phyloP scores from a whole-genome alignment of 1,140 invertebrate species.

The Drosophila malerkotliana region DNA sequence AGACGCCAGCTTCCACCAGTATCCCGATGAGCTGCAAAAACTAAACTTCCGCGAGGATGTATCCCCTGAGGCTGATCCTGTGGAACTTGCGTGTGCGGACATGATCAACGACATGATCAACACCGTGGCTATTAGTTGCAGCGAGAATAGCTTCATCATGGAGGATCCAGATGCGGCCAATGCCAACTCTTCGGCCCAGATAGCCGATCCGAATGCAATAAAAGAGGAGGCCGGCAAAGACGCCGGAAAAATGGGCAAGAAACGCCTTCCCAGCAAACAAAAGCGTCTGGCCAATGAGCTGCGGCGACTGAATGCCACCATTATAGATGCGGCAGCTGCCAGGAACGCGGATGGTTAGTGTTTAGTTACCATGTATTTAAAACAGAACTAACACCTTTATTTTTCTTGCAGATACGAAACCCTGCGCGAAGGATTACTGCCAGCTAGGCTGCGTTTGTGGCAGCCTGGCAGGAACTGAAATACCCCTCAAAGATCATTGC shows the following conservation, averaged over 20 bases:
- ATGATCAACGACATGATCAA: slow-evolving; percentile 80
- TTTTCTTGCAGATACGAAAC: slow-evolving; percentile 53
- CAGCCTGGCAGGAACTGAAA: slow-evolving; percentile 54
- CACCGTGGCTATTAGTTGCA: slow-evolving; percentile 80
- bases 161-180: slow-evolving; percentile 53
- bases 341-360: slow-evolving; percentile 63
- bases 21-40: slow-evolving; percentile 32
- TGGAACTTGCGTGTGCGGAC: slow-evolving; percentile 59
- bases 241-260: slow-evolving; percentile 28
- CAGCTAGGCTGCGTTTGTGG: slow-evolving; percentile 75
- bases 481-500: slow-evolving; percentile 66
- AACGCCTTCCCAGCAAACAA: slow-evolving; percentile 53
- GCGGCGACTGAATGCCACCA: slow-evolving; percentile 78
- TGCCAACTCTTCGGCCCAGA: neutral
- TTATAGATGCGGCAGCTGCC: slow-evolving; percentile 69
- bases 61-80: slow-evolving; percentile 10
- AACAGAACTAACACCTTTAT: neutral
- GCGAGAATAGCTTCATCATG: slow-evolving; percentile 75
- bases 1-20: slow-evolving; percentile 58
- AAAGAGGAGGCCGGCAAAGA: slow-evolving; percentile 43
- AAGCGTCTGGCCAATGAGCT: slow-evolving; percentile 70
- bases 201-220: neutral
- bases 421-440: slow-evolving; percentile 65
- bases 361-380: neutral
- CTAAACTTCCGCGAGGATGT: slow-evolving; percentile 45